phyloP scores from a whole-genome alignment of 2,888 invertebrate genomes.

The Glaucopsyche alexis region DNA sequence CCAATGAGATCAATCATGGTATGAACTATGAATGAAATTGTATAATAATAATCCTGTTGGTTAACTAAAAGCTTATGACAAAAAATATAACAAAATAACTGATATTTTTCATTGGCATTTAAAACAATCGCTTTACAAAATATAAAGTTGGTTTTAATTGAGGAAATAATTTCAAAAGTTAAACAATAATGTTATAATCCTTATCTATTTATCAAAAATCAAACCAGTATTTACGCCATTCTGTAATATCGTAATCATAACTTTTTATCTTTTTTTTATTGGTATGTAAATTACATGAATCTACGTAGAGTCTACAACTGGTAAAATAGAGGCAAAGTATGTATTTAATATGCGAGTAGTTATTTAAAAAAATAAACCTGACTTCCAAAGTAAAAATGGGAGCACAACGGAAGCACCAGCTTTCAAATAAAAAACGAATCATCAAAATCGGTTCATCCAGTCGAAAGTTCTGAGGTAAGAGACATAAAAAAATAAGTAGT shows the following conservation, averaged over 20 bases:
- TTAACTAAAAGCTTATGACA: not conserved
- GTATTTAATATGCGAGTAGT: no score
- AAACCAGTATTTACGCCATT: not conserved
- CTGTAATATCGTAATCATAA: not conserved
- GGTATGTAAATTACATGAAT: not conserved
- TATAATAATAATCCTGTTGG: no score
- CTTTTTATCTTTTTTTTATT: not conserved
- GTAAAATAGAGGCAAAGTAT: no score
- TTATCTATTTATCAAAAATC: constrained; percentile 6
- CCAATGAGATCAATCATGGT: no score
- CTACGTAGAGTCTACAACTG: not conserved
- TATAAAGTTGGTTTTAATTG: not conserved
- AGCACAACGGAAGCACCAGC: no score
- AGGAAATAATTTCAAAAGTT: constrained; percentile 8
- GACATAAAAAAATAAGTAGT: no score
- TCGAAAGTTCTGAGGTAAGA: no score
- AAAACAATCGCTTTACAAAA: constrained; percentile 14
- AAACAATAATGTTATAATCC: not conserved
- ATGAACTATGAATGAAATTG: no score
- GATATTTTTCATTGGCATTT: not conserved
- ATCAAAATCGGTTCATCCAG: no score
- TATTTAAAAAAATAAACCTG: no score
- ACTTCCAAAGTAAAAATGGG: no score
- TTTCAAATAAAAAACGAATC: no score
- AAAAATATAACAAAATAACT: not conserved